Evolutionary conservation across 2,888 invertebrate genomes (phyloP), one percentile per base, ranked within the genome.

Genomic region (Seira musarum): DNA sequence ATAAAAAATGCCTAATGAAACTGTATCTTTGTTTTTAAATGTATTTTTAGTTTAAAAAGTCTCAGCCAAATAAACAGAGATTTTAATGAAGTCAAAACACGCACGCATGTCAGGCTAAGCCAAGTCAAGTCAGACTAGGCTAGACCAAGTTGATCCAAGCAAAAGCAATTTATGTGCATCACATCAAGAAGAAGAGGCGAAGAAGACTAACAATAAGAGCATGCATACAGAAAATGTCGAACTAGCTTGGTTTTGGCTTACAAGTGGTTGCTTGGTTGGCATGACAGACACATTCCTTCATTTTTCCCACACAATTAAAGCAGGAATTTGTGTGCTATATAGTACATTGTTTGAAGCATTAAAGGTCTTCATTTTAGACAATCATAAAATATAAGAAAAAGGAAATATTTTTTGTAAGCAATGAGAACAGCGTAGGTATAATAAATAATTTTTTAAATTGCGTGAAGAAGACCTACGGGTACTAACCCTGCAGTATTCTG

Each of bases 61-160:
- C 60, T 60, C 60, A 19, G 60, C 22, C 60, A 30, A 30, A 2
- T 30, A 30, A 2, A 30, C 8, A 30, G 15, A 53, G n/a, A 53
- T 53, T 60, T 60, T 70, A 70, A 70, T 70, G 70, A 70, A 70
- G 57, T 60, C 70, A 25, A 60, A 6, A 35, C 70, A 70, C 70
- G 70, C 70, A 70, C 60, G 22, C 60, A 60, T 8, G 30, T 30
- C 60, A 60, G 15, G 60, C 60, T 2, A n/a, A 21, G 49, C 60
- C 30, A 30, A 8, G 40, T 40, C 6, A 13, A 40, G 40, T 8
- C 6, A 53, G n/a, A 53, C 53, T 13, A 53, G 13, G 53, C 53
- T 15, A 17, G 13, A 53, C 6, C 15, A 2, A 53, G 3, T n/a
- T n/a, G 13, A 40, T 40, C 40, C 17, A 53, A 53, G 53, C 53